Evolutionary conservation across 1,140 invertebrate species (phyloP), one percentile per base, ranked within the genome.

Genomic region (Meloidogyne hapla): DNA sequence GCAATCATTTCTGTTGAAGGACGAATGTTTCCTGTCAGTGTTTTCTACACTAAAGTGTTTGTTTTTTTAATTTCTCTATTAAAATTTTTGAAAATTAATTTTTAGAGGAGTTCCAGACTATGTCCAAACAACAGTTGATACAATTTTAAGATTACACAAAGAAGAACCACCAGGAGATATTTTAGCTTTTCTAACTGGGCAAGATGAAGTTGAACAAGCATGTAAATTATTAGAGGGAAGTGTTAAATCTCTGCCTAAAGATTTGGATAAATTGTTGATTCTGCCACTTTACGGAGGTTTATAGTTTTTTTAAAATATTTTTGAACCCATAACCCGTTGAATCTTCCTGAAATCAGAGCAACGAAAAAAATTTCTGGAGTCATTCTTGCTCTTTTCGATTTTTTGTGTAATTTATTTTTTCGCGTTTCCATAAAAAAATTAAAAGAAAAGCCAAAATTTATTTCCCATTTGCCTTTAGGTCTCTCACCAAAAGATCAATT

Each of bases 111-210:
- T 78, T 61, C 81, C 80, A 61, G 81, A 81, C 62, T 81, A 81
- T 70, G 81, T 81, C n/a, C 92, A 92, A 83, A 92, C 91, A 4
- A 91, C 93, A 18, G 92, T 96, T 0, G 92, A 96, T 9, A 94
- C 93, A 0, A 91, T 92, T 0, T 89, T 96, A 72, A 94, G 95
- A 87, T 94, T 99, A 80, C 94, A 99, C 83, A 89, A 91, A 74
- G 91, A 89, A 70, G 92, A 96, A 85, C 88, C 90, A 6, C 56
- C 79, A 12, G 95, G 95, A 0, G 94, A 98, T 88, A 91, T 99
- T 75, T 87, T 99, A 8, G 92, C 93, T 0, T 99, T 99, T 88
- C 89, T 99, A 0, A 98, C 96, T 13, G 95, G 95, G 62, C 92
- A 92, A 90, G 95, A 97, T 83, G 94, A 96, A 70, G 93, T 92